Conservation (phyloP, 2,113 vertebrate genomes). For the Glaucomys volans region DNA sequence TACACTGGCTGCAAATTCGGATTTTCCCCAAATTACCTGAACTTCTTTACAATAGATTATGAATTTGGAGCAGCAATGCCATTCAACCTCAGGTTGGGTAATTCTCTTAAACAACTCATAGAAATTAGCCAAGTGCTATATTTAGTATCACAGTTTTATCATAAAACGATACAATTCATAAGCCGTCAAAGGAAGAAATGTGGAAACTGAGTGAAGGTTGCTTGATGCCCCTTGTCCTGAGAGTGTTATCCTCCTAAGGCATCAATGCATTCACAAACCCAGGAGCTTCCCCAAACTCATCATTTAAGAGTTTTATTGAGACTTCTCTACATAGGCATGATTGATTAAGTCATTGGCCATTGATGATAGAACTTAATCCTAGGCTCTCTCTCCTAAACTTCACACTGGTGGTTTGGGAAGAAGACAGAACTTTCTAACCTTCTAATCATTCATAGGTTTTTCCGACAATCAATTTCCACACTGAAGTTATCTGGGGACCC, state of each 20-base stretch:
- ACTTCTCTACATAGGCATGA: neutral
- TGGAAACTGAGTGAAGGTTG: rapidly evolving
- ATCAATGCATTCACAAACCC: neutral
- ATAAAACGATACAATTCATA: neutral
- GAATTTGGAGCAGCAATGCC: neutral
- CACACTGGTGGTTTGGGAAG: neutral
- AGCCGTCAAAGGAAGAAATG: neutral
- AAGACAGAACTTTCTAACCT: neutral
- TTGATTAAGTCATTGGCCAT: neutral
- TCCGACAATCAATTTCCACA: neutral
- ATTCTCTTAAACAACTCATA: neutral
- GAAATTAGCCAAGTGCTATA: neutral
- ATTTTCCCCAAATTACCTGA: neutral
- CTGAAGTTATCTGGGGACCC: neutral
- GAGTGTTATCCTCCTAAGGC: neutral
- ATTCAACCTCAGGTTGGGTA: neutral
- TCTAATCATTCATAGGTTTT: neutral
- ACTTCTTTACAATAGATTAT: neutral
- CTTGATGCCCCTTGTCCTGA: neutral
- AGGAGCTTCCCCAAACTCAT: neutral
- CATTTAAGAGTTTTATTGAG: neutral
- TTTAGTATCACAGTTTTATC: neutral
- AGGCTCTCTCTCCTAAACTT: rapidly evolving
- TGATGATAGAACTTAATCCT: neutral
- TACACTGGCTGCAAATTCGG: neutral